phyloP scores from a whole-genome alignment of 1,140 invertebrate genomes.

The Hycleus phaleratus region DNA sequence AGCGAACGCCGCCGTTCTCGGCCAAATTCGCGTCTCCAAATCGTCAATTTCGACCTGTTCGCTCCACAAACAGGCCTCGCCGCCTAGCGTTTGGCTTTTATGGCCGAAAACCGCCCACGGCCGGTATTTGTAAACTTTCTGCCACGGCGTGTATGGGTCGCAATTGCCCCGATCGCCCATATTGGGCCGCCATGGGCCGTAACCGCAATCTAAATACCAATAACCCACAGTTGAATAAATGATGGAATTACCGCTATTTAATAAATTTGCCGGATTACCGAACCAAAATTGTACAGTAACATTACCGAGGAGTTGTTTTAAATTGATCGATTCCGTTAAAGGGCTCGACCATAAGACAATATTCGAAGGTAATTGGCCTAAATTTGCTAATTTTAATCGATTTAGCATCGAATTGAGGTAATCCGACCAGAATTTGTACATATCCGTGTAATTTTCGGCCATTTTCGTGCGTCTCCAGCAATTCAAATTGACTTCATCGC shows the following conservation, averaged over 20 bases:
- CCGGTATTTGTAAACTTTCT: slow-evolving; percentile 69
- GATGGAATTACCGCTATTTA: slow-evolving; percentile 62
- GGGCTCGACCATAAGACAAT: slow-evolving; percentile 72
- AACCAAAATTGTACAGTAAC: slow-evolving; percentile 66
- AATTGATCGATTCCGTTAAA: slow-evolving; percentile 48
- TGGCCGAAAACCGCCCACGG: slow-evolving; percentile 49
- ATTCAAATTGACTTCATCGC: slow-evolving; percentile 69
- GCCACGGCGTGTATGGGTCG: slow-evolving; percentile 73
- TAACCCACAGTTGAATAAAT: slow-evolving; percentile 74
- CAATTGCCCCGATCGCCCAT: slow-evolving; percentile 54
- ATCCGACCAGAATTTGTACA: slow-evolving; percentile 63
- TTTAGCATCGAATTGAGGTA: slow-evolving; percentile 58
- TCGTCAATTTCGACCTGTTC: slow-evolving; percentile 54
- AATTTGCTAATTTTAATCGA: slow-evolving; percentile 55
- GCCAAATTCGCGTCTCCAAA: slow-evolving; percentile 62
- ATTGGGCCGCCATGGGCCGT: slow-evolving; percentile 64
- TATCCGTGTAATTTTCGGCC: slow-evolving; percentile 58
- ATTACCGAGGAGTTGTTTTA: slow-evolving; percentile 43
- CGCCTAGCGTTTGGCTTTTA: slow-evolving; percentile 48
- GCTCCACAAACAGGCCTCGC: slow-evolving; percentile 63
- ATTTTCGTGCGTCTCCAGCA: slow-evolving; percentile 52
- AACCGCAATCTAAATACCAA: slow-evolving; percentile 79
- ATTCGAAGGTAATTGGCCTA: slow-evolving; percentile 51
- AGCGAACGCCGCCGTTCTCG: slow-evolving; percentile 54
- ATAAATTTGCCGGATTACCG: slow-evolving; percentile 56